Evolutionary conservation across 2,888 invertebrate species (phyloP), one percentile per base, ranked within the genome.

Genomic region (Xanthorhoe spadicearia): DNA sequence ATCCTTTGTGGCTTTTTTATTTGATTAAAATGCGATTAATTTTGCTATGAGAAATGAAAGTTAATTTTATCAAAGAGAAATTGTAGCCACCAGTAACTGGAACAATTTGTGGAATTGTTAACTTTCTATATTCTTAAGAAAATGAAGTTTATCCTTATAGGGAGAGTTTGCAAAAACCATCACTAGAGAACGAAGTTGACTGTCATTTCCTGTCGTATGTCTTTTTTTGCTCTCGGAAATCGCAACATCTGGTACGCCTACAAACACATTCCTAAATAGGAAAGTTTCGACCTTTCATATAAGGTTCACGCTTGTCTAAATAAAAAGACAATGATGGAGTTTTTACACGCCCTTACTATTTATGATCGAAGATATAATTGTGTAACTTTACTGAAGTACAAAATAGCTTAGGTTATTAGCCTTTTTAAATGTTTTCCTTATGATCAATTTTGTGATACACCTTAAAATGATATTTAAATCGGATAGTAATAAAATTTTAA

Each of bases 181-280:
- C 77, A 80, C 78, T 80, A 82, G 82, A 78, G 84, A 85, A 83
- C 83, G 80, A 81, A 77, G 74, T 85, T 85, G 87, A 83, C 88
- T 86, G 83, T 85, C 81, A 88, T 92, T 91, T 90, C 89, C 89
- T 84, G 86, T 86, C 85, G 82, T 90, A 84, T 83, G 85, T 89
- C 82, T 87, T 83, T 86, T 89, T 88, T 86, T 84, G 80, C 79
- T 74, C 83, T 82, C 85, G 85, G 85, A 88, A 89, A 87, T 90
- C 85, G 87, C 84, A 87, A 86, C 90, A 92, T 91, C 86, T 92
- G 91, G 85, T 78, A 76, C 77, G 76, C 76, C 71, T 73, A 79
- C 69, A 76, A 74, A 76, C 76, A 77, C 65, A 61, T 63, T 58
- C 48, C 71, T 77, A 77, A 74, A 74, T 72, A 76, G 77, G 77